Evolutionary conservation across 2,888 invertebrate species (phyloP), one percentile per base, ranked within the genome.

Genomic region (Pristionchus exspectatus): DNA sequence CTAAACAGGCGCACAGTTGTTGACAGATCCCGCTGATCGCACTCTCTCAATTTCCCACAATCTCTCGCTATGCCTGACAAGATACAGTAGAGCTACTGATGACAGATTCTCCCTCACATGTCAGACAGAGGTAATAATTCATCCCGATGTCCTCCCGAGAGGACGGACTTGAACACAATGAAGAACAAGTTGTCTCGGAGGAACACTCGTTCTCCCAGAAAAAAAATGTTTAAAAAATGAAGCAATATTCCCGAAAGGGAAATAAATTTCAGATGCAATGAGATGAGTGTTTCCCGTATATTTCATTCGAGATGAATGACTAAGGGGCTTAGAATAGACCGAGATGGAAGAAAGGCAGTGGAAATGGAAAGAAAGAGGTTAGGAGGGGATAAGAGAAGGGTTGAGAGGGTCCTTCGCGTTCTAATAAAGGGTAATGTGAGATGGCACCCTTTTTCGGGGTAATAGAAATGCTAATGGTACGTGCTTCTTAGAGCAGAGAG

Each of bases 31-130:
- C 33, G 5, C 30, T 33, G 27, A 27, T 72, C 30, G 24, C 5
- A 24, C 72, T 72, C 72, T 72, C 72, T 72, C 72, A 10, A 72
- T 72, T 16, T 16, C 56, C 56, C 30, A 14, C 27, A 18, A 5
- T 50, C 81, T 81, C 81, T 30, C 50, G 7, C 50, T 7, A 2
- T 81, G n/a, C 44, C 24, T 50, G 33, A 50, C 50, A 14, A 81
- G 33, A 38, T 38, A 72, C n/a, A 21, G 38, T 2, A 24, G 21
- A 54, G 12, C 18, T 30, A 12, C 3, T 84, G 56, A 84, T 84
- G 84, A 84, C 56, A 84, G 84, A 54, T 84, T 27, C 27, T 9
- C 66, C 72, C n/a, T n/a, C n/a, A n/a, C n/a, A n/a, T n/a, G n/a
- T 33, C 33, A 33, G 44, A 14, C 44, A 77, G 33, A 16, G 44